phyloP scores from a whole-genome alignment of 2,113 vertebrate species.

The Lepisosteus osseus region DNA sequence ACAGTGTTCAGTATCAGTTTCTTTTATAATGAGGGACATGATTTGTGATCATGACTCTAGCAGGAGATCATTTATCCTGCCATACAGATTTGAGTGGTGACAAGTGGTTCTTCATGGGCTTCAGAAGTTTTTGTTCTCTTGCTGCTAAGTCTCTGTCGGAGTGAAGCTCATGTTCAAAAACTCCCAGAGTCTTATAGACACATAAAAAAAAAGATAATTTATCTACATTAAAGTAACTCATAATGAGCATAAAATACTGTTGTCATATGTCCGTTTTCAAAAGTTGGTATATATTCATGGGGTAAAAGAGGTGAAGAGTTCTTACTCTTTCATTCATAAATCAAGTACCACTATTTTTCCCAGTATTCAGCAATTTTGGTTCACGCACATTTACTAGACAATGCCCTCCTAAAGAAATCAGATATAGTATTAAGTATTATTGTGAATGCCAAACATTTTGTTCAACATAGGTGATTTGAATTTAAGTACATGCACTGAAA shows the following conservation, averaged over 20 bases:
- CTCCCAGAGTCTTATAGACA: neutral
- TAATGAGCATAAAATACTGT: neutral
- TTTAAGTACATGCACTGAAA: too few relatives aligned
- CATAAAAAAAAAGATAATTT: neutral
- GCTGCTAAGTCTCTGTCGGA: neutral
- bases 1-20: slow-evolving; percentile 46
- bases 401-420: too few relatives aligned
- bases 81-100: neutral
- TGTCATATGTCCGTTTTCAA: neutral
- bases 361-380: too few relatives aligned
- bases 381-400: too few relatives aligned
- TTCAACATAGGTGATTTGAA: too few relatives aligned
- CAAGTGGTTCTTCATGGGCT: neutral
- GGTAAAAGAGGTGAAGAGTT: too few relatives aligned
- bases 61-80: slow-evolving; percentile 26
- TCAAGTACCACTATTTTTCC: too few relatives aligned
- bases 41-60: slow-evolving; percentile 51
- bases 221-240: neutral
- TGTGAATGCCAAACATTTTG: too few relatives aligned
- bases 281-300: neutral
- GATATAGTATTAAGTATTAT: too few relatives aligned
- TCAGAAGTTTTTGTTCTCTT: slow-evolving; percentile 1
- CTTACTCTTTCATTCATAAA: too few relatives aligned
- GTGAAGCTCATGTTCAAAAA: neutral
- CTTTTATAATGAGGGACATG: slow-evolving; percentile 53